Percentiles rank a stretch among this genome's conserved stretches.
Evolutionary conservation across 2,113 vertebrate genomes (phyloP).

Genomic region (Datnioides undecimradiatus): DNA sequence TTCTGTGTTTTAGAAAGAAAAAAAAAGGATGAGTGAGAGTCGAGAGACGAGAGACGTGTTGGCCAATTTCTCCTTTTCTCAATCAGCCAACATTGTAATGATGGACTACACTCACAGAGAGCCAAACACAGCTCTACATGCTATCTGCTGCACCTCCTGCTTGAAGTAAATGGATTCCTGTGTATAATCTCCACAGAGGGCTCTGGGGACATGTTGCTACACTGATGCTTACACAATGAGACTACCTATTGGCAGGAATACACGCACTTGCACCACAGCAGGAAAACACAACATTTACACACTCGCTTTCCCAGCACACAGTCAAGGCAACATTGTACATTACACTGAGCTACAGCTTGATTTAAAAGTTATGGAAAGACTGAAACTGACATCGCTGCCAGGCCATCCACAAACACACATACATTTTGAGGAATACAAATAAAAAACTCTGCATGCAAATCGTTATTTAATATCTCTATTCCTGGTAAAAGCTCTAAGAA

Average conservation of each 20-base stretch:
- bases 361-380: not conserved
- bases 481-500: not conserved
- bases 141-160: slow-evolving; percentile 45
- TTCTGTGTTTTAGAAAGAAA: not conserved
- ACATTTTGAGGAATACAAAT: slow-evolving; percentile 8
- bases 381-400: slow-evolving; percentile 1
- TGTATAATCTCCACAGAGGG: slow-evolving; percentile 65
- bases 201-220: slow-evolving; percentile 66
- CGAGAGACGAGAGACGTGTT: not conserved
- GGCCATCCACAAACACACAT: slow-evolving; percentile 1
- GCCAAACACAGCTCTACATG: slow-evolving; percentile 51
- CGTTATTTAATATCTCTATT: slow-evolving; percentile 7
- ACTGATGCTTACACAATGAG: slow-evolving; percentile 71
- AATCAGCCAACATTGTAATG: slow-evolving; percentile 41
- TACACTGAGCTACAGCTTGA: slow-evolving; percentile 20
- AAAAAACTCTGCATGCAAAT: slow-evolving; percentile 24
- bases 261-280: slow-evolving; percentile 35
- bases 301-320: slow-evolving; percentile 17
- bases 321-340: slow-evolving; percentile 2
- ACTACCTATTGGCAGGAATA: slow-evolving; percentile 63
- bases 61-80: slow-evolving; percentile 21
- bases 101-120: slow-evolving; percentile 24
- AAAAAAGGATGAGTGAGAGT: not conserved
- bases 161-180: slow-evolving; percentile 70
- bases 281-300: slow-evolving; percentile 33